These are phyloP conservation scores for Holcopasites calliopsidis DNA, from an alignment of 1,140 invertebrate genomes.

Conservation along the genomic window DNA sequence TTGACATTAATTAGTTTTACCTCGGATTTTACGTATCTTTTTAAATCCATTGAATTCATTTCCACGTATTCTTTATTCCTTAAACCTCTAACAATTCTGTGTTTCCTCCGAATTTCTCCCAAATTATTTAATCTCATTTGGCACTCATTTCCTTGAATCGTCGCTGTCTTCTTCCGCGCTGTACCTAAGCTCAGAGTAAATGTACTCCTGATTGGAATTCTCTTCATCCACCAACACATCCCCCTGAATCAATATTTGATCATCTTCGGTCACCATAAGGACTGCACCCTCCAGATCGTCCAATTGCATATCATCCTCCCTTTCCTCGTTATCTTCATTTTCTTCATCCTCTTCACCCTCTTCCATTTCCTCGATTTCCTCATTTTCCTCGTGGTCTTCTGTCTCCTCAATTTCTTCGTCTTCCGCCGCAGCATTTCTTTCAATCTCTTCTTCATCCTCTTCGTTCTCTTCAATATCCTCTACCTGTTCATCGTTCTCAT, in stretches of 20 bases:
- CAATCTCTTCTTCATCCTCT: conserved; percentile 22
- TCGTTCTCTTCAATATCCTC: background rate
- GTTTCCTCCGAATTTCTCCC: background rate
- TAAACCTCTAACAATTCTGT: conserved; percentile 3
- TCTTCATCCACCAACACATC: conserved; percentile 69
- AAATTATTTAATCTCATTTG: conserved; percentile 42
- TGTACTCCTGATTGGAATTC: conserved; percentile 67
- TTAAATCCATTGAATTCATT: background rate
- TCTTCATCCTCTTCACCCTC: conserved; percentile 38
- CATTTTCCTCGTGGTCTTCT: background rate
- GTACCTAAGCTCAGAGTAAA: conserved; percentile 66
- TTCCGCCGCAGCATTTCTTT: too few relatives aligned
- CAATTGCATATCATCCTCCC: conserved; percentile 62
- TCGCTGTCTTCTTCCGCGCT: conserved; percentile 42
- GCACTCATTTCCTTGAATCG: conserved; percentile 49
- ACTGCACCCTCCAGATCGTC: conserved; percentile 70
- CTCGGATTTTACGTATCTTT: background rate
- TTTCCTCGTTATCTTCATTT: conserved; percentile 41
- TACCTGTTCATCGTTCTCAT: background rate
- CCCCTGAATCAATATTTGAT: conserved; percentile 76
- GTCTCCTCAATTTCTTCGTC: conserved; percentile 22
- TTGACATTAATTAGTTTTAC: background rate
- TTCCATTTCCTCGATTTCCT: background rate
- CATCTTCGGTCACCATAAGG: conserved; percentile 76
- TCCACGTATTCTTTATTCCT: conserved; percentile 26